Percentiles rank a stretch among this genome's conserved stretches.
phyloP scores from a whole-genome alignment of 2,113 vertebrate genomes.

The Alligator mississippiensis region DNA sequence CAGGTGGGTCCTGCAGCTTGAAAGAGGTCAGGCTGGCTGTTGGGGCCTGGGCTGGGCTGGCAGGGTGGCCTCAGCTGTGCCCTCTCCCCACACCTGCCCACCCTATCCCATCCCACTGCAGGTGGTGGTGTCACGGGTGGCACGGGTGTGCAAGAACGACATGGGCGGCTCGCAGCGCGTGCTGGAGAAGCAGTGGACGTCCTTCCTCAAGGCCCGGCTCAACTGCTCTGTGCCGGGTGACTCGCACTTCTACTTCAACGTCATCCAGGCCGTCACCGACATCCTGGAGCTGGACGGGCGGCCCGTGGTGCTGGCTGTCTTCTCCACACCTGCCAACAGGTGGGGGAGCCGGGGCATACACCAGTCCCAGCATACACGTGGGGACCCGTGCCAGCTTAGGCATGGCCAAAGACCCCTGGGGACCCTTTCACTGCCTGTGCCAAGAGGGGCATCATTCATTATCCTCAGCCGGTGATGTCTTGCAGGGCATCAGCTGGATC shows the following conservation, averaged over 20 bases:
- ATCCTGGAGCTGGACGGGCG: constrained; percentile 90
- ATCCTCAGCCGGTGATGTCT: no score
- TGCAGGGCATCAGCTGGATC: no score
- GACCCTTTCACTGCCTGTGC: no score
- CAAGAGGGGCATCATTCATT: no score
- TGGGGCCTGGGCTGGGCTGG: neutral
- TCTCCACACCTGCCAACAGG: constrained; percentile 97
- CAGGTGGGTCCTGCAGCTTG: no score
- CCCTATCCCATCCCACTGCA: neutral
- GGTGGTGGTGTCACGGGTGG: constrained; percentile 95
- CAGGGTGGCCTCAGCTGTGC: neutral
- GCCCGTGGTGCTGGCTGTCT: constrained; percentile 90
- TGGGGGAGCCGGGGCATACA: constrained; percentile 32
- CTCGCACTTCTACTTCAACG: constrained; percentile 97
- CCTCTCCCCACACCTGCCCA: neutral
- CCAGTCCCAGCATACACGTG: no score
- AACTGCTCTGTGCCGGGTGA: constrained; percentile 97
- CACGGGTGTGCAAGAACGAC: constrained; percentile 93
- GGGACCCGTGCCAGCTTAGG: no score
- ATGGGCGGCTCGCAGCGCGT: constrained; percentile 93
- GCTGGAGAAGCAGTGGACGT: constrained; percentile 97
- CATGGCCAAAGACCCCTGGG: no score
- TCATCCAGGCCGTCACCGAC: constrained; percentile 93
- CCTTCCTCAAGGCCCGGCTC: constrained; percentile 95
- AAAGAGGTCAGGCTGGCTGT: no score